These are phyloP conservation scores for Diploptera punctata DNA, from an alignment of 2,888 invertebrate genomes.

Conservation along the genomic window DNA sequence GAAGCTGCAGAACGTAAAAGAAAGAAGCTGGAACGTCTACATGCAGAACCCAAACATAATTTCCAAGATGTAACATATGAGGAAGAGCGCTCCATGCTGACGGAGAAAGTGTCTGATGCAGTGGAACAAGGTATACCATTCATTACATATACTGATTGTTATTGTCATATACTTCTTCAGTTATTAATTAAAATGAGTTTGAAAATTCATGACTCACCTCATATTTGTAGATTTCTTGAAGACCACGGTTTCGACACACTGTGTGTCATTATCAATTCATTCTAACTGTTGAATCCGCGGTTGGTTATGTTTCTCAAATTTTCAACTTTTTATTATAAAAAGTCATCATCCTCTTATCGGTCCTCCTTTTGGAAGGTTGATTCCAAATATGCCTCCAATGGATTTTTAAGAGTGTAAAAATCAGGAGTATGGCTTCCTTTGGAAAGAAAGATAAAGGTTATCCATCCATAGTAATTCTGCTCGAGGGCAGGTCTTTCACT, in stretches of 20 bases:
- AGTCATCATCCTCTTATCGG: no score
- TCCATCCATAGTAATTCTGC: no score
- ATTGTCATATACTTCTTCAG: background rate
- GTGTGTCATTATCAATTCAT: background rate
- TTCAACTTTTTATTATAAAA: no score
- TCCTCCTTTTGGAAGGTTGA: no score
- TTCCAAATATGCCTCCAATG: no score
- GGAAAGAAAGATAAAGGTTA: no score
- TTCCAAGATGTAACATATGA: constrained; percentile 85
- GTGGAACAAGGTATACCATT: constrained; percentile 72
- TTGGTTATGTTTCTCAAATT: no score
- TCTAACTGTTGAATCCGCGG: no score
- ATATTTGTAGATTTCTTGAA: background rate
- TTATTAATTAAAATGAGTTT: background rate
- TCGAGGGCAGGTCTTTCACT: no score
- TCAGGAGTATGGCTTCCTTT: no score
- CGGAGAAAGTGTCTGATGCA: constrained; percentile 84
- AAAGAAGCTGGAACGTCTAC: constrained; percentile 77
- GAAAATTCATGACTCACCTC: no score
- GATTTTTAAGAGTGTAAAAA: no score
- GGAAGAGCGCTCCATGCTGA: constrained; percentile 73
- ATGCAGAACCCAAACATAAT: constrained; percentile 82
- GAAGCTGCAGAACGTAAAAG: constrained; percentile 80
- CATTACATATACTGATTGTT: background rate
- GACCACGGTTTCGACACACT: background rate